Conservation (phyloP, 2,888 invertebrate genomes). For the Cabera pusaria region DNA sequence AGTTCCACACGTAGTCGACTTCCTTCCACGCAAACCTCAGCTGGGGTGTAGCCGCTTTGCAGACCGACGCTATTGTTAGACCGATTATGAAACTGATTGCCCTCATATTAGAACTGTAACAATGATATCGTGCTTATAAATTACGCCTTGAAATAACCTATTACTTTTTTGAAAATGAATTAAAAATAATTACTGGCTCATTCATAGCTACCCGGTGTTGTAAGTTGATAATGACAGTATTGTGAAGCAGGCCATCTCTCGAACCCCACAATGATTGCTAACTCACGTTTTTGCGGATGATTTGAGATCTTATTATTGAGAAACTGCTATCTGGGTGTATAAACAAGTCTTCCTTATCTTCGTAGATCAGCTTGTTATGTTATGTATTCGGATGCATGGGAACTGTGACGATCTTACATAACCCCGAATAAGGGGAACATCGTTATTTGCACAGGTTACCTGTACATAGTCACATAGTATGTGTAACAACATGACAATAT, state of each 20-base stretch:
- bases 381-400: constrained; percentile 73
- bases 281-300: constrained; percentile 75
- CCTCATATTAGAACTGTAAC: constrained; percentile 54
- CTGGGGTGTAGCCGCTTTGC: constrained; percentile 77
- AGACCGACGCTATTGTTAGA: constrained; percentile 51
- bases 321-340: constrained; percentile 61
- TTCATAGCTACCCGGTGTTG: constrained; percentile 46
- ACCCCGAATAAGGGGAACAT: constrained; percentile 37
- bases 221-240: constrained; percentile 70
- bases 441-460: too few relatives aligned
- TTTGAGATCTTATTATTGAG: constrained; percentile 71
- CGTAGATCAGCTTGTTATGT: constrained; percentile 68
- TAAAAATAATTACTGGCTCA: constrained; percentile 12
- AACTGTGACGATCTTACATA: constrained; percentile 69
- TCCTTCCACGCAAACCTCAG: constrained; percentile 88
- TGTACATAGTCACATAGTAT: too few relatives aligned
- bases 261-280: constrained; percentile 59
- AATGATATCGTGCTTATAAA: constrained; percentile 25
- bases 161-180: constrained; percentile 12
- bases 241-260: constrained; percentile 62
- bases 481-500: too few relatives aligned
- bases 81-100: constrained; percentile 49
- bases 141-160: constrained; percentile 13
- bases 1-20: constrained; percentile 87
- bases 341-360: constrained; percentile 66